phyloP scores from a whole-genome alignment of 2,113 vertebrate species.

The Apeltes quadracus region DNA sequence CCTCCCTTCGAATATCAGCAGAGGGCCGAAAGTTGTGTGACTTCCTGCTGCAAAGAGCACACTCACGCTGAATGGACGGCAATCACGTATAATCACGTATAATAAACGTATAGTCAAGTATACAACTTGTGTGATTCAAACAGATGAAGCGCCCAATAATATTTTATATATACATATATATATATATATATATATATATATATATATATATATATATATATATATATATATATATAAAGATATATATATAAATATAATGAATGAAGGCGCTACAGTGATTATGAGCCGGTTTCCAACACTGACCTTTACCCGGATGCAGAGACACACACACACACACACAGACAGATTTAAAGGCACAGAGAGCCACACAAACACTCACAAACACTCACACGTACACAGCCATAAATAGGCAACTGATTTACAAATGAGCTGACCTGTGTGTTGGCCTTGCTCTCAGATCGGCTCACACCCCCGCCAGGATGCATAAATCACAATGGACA shows the following conservation, averaged over 20 bases:
- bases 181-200: slow-evolving; percentile 54
- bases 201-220: slow-evolving; percentile 67
- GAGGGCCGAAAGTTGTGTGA: slow-evolving; percentile 64
- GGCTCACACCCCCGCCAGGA: slow-evolving; percentile 72
- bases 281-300: slow-evolving; percentile 62
- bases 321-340: no score
- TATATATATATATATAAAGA: slow-evolving; percentile 57
- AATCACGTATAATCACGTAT: no score
- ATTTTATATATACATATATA: slow-evolving; percentile 48
- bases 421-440: slow-evolving; percentile 82
- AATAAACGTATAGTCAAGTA: no score
- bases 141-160: no score
- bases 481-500: slow-evolving; percentile 78
- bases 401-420: slow-evolving; percentile 78
- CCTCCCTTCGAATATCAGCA: slow-evolving; percentile 65
- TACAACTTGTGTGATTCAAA: slow-evolving; percentile 61
- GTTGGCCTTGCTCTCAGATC: slow-evolving; percentile 77
- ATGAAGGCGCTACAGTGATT: slow-evolving; percentile 66
- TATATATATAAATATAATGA: slow-evolving; percentile 60
- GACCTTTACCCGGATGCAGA: slow-evolving; percentile 50
- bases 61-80: slow-evolving; percentile 4
- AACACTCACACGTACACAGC: slow-evolving; percentile 55
- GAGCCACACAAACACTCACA: slow-evolving; percentile 49
- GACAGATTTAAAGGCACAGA: slow-evolving; percentile 61
- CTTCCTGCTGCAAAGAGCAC: slow-evolving; percentile 64